Percentiles rank a stretch among this genome's conserved stretches.
Conservation (phyloP, 2,888 invertebrate genomes). For the Syrista parreyssii region DNA sequence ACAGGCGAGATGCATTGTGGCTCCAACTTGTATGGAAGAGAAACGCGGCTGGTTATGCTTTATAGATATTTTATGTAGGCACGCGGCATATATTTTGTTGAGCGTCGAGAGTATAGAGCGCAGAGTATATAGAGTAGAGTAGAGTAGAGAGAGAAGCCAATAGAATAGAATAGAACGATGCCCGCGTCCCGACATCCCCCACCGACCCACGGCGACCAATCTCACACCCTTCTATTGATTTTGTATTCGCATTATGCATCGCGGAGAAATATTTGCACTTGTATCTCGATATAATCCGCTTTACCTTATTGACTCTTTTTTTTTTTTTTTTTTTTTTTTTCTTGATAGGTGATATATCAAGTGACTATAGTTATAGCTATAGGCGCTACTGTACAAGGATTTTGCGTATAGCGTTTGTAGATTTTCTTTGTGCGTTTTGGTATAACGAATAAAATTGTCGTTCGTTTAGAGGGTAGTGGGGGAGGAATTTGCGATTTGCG, state of each 20-base stretch:
- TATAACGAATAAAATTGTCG: not conserved
- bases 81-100: constrained; percentile 25
- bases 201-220: constrained; percentile 9
- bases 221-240: constrained; percentile 33
- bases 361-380: not conserved
- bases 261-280: constrained; percentile 40
- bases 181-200: not conserved
- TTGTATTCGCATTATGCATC: constrained; percentile 32
- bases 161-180: not conserved
- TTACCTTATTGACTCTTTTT: constrained; percentile 26
- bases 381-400: not conserved
- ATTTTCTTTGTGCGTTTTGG: not conserved
- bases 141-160: not conserved
- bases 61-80: constrained; percentile 37
- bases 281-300: constrained; percentile 32
- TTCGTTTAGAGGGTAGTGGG: not conserved
- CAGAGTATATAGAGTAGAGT: not conserved
- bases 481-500: not conserved
- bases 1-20: constrained; percentile 25
- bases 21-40: constrained; percentile 19
- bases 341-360: not conserved
- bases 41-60: constrained; percentile 26
- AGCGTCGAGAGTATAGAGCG: not conserved
- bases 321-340: not conserved
- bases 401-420: not conserved